Evolutionary conservation across 2,113 vertebrate species (phyloP), one percentile per base, ranked within the genome.

Genomic region (Propithecus coquereli): DNA sequence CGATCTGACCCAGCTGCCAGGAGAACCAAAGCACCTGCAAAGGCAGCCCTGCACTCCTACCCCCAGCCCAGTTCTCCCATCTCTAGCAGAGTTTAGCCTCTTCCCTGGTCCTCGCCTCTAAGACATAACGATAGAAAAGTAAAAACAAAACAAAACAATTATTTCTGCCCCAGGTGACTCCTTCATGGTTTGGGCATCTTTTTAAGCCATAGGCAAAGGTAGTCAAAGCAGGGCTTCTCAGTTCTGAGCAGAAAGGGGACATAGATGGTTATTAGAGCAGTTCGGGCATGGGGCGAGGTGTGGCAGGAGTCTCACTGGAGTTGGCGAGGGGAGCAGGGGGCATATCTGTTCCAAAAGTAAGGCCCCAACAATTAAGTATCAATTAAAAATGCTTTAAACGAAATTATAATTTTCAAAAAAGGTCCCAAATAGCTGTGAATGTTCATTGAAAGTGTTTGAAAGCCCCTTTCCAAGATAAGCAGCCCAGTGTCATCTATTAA

Each of bases 401-500:
- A 47, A 47, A 18, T 32, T 47, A 76, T 30, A 18, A 18, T 47
- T 76, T 76, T 47, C 30, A 30, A 18, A 47, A 18, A 47, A 32
- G 45, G 27, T 43, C 8, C 50, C 57, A 86, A 65, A 86, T 17
- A 82, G 61, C 68, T 74, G 40, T 80, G 16, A 27, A 81, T 34
- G 59, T 50, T 93, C 45, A 83, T 0, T 50, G 7, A 17, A 95
- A 66, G 65, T 37, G 12, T 81, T 22, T 18, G 47, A 74, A 95
- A 82, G 59, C 22, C 43, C 81, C 61, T 82, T 89, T 63, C n/a
- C 45, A 70, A 57, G n/a, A 89, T 70, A 88, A 97, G 32, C 63
- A 74, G 52, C 47, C 73, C 80, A 27, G 4, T 54, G 52, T 54
- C 11, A 13, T 32, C 8, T 5, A 68, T 40, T 47, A 54, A 54